A percentile compares a stretch with the other conserved stretches of the same genome.
These are phyloP conservation scores for Unio pictorum DNA, from an alignment of 2,888 invertebrate genomes.

Conservation along the genomic window DNA sequence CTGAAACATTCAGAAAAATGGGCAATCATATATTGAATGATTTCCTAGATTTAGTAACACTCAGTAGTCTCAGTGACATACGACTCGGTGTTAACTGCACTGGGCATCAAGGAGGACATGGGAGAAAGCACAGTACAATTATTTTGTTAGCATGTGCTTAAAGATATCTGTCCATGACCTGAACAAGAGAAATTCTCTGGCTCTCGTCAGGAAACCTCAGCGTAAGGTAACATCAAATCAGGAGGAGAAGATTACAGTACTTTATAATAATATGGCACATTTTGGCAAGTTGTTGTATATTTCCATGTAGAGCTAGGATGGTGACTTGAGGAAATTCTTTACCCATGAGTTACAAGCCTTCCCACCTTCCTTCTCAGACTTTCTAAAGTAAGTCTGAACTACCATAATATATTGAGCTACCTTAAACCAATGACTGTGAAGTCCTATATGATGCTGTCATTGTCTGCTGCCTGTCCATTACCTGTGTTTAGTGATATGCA, in stretches of 20 bases:
- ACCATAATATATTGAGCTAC: background rate
- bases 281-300: slow-evolving; percentile 16
- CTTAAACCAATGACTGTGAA: background rate
- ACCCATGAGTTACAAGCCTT: slow-evolving; percentile 3
- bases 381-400: background rate
- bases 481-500: background rate
- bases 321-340: slow-evolving; percentile 19
- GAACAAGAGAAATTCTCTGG: background rate
- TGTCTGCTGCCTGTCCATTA: background rate
- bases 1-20: background rate
- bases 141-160: background rate
- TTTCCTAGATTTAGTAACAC: background rate
- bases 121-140: background rate
- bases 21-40: background rate
- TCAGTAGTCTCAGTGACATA: background rate
- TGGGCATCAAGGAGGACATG: background rate
- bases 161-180: background rate
- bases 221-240: background rate
- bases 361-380: background rate
- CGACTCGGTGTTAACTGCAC: background rate
- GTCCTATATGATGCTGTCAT: background rate
- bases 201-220: no score
- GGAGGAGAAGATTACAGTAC: background rate
- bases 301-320: slow-evolving; percentile 3
- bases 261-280: slow-evolving; percentile 15